These are phyloP conservation scores for Caiman crocodilus DNA, from an alignment of 2,797 vertebrate genomes.

Conservation along the genomic window DNA sequence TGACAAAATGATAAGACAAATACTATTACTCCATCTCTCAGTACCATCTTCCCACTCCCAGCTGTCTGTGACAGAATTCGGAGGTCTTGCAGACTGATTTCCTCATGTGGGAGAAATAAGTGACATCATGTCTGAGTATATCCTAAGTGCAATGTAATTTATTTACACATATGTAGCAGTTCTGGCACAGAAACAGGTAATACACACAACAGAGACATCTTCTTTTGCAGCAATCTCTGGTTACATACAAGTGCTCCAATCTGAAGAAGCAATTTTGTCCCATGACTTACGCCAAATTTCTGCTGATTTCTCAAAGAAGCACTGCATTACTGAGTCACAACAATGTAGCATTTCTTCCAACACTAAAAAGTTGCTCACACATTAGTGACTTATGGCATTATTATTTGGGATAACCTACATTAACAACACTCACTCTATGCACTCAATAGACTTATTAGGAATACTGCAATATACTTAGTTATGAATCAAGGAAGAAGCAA, in stretches of 20 bases:
- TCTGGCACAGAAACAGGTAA: not conserved
- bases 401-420: not conserved
- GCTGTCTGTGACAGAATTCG: not conserved
- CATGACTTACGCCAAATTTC: not conserved
- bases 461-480: not conserved
- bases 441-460: not conserved
- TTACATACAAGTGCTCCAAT: not conserved
- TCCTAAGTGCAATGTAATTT: not conserved
- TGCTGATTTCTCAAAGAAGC: constrained; percentile 13
- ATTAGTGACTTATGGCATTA: not conserved
- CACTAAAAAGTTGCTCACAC: not conserved
- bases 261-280: not conserved
- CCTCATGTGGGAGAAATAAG: not conserved
- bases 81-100: not conserved
- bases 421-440: not conserved
- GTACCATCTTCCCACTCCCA: not conserved
- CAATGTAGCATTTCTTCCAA: constrained; percentile 3
- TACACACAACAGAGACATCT: not conserved
- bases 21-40: not conserved
- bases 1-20: not conserved
- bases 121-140: not conserved
- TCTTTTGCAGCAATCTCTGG: not conserved
- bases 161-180: not conserved
- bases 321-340: not conserved
- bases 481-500: not conserved